Percentiles rank a stretch among this genome's conserved stretches.
phyloP scores from a whole-genome alignment of 2,797 vertebrate species.

The Macroramphosus scolopax region DNA sequence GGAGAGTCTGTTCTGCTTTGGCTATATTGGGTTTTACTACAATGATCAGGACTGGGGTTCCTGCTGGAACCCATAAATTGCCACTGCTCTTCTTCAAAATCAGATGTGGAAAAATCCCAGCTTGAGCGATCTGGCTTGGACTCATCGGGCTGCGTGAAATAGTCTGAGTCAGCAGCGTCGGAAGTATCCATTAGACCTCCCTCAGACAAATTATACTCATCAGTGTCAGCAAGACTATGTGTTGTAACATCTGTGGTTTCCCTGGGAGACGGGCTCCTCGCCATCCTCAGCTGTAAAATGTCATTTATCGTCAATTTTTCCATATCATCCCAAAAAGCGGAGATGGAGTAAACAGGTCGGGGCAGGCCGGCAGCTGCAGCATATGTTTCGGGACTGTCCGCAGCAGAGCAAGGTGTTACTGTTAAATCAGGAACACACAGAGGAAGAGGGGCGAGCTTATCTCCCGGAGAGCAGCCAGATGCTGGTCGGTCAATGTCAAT shows the following conservation, averaged over 20 bases:
- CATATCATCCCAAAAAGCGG: constrained; percentile 82
- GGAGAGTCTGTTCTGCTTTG: constrained; percentile 14
- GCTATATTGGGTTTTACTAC: constrained; percentile 27
- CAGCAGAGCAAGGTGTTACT: constrained; percentile 26
- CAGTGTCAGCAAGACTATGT: constrained; percentile 12
- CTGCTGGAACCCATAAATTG: constrained; percentile 54
- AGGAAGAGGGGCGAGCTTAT: constrained; percentile 5
- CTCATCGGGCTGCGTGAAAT: constrained; percentile 76
- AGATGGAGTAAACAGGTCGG: constrained; percentile 73
- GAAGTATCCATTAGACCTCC: constrained; percentile 44
- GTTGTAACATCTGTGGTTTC: constrained; percentile 20
- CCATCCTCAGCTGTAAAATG: constrained; percentile 73
- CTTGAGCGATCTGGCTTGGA: constrained; percentile 73
- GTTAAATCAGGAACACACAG: constrained; percentile 34
- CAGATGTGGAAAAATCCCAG: constrained; percentile 73
- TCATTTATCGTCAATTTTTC: constrained; percentile 82
- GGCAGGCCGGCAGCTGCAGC: constrained; percentile 37
- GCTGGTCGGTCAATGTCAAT: constrained; percentile 3
- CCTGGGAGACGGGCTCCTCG: constrained; percentile 19
- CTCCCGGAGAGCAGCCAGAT: constrained; percentile 19
- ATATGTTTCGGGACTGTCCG: constrained; percentile 52
- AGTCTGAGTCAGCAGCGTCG: constrained; percentile 74
- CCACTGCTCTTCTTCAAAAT: constrained; percentile 75
- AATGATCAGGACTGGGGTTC: constrained; percentile 58
- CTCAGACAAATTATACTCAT: constrained; percentile 35